A percentile compares a stretch with the other conserved stretches of the same genome.
phyloP scores from a whole-genome alignment of 2,113 vertebrate species.

The Tylochromis polylepis region DNA sequence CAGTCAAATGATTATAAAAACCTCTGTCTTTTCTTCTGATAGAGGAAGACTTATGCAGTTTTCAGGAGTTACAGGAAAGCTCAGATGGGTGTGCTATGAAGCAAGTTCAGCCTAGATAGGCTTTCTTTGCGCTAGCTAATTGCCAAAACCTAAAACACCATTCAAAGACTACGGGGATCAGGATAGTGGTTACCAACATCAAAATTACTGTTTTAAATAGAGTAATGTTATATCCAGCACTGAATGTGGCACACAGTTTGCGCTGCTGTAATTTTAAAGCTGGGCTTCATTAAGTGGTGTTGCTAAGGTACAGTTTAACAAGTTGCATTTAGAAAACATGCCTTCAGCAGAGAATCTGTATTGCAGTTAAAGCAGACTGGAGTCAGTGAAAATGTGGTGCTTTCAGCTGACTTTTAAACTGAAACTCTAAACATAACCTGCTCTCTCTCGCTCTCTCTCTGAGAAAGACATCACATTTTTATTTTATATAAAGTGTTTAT shows the following conservation, averaged over 20 bases:
- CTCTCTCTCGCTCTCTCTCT: too few species aligned
- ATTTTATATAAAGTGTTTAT: not conserved
- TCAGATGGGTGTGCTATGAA: too few species aligned
- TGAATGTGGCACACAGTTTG: too few species aligned
- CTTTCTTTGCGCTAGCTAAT: not conserved
- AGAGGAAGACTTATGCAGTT: not conserved
- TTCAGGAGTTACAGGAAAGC: not conserved
- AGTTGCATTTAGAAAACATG: too few species aligned
- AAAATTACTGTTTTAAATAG: not conserved
- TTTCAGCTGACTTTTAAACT: too few species aligned
- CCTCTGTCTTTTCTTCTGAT: not conserved
- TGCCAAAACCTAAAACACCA: not conserved
- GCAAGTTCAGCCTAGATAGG: not conserved
- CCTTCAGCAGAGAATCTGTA: too few species aligned
- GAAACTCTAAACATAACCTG: too few species aligned
- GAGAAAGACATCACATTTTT: not conserved
- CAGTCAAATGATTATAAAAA: not conserved
- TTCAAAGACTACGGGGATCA: not conserved
- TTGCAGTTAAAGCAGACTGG: too few species aligned
- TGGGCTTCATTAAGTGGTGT: too few species aligned
- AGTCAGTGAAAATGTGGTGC: too few species aligned
- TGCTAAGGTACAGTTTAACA: too few species aligned
- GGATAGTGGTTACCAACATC: not conserved
- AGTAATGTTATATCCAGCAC: not conserved
- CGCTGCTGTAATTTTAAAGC: too few species aligned